phyloP scores from a whole-genome alignment of 2,797 vertebrate genomes.

The Spondyliosoma cantharus region DNA sequence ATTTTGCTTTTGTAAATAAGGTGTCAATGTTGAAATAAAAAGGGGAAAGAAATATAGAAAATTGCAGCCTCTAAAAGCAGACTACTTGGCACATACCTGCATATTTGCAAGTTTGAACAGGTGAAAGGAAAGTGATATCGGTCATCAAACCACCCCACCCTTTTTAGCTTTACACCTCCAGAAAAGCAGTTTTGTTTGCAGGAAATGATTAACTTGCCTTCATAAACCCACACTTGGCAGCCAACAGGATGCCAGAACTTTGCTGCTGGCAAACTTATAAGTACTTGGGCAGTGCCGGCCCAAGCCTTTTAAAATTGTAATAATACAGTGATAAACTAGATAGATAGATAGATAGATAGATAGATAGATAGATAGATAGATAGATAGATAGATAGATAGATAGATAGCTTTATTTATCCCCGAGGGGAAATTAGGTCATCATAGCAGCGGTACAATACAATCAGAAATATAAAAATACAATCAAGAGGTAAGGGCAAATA shows the following conservation, averaged over 20 bases:
- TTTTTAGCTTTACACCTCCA: slow-evolving; percentile 17
- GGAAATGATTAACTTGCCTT: slow-evolving; percentile 65
- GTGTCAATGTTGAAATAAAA: not conserved
- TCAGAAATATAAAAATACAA: too few relatives aligned
- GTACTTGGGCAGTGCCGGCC: too few relatives aligned
- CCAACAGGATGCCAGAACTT: slow-evolving; percentile 34
- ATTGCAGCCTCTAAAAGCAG: not conserved
- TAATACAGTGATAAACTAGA: too few relatives aligned
- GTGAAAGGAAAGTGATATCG: slow-evolving; percentile 54
- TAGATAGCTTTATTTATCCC: too few relatives aligned
- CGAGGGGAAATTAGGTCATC: too few relatives aligned
- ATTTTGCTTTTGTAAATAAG: not conserved
- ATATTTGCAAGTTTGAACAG: slow-evolving; percentile 48
- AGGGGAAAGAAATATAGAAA: not conserved
- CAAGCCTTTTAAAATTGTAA: too few relatives aligned
- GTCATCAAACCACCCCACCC: slow-evolving; percentile 39
- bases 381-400: too few relatives aligned
- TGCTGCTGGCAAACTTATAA: slow-evolving; percentile 12
- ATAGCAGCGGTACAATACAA: too few relatives aligned
- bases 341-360: too few relatives aligned
- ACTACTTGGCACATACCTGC: slow-evolving; percentile 19
- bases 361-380: too few relatives aligned
- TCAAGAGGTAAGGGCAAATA: too few relatives aligned
- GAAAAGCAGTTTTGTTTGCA: slow-evolving; percentile 29
- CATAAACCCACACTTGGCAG: slow-evolving; percentile 24